A percentile compares a stretch with the other conserved stretches of the same genome.
Conservation (phyloP, 2,113 vertebrate species). For the Rattus rattus region DNA sequence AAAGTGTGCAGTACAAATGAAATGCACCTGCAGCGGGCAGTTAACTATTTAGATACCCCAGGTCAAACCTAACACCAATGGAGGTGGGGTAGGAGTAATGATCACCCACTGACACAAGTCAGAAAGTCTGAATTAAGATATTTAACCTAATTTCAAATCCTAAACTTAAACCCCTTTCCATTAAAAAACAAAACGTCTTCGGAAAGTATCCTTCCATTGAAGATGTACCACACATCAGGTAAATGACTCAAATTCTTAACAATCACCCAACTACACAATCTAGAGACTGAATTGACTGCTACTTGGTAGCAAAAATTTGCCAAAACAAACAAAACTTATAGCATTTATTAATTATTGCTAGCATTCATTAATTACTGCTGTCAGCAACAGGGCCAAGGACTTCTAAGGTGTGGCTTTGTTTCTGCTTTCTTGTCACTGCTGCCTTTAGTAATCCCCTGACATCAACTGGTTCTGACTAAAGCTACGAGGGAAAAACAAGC, state of each 20-base stretch:
- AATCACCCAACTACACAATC: not conserved
- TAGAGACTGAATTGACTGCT: slow-evolving; percentile 6
- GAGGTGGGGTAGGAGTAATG: not conserved
- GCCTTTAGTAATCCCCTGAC: not conserved
- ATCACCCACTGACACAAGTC: not conserved
- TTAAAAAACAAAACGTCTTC: not conserved
- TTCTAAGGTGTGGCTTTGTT: not conserved
- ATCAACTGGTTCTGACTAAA: not conserved
- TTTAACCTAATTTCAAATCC: not conserved
- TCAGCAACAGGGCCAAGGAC: not conserved
- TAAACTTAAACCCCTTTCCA: not conserved
- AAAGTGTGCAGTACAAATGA: not conserved
- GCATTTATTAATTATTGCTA: not conserved
- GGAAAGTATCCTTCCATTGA: not conserved
- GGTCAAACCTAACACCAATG: not conserved
- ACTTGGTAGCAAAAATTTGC: not conserved
- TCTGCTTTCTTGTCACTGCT: not conserved
- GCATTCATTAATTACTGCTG: no score
- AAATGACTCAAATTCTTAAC: not conserved
- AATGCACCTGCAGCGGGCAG: not conserved
- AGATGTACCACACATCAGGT: not conserved
- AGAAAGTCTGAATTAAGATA: not conserved
- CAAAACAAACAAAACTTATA: not conserved
- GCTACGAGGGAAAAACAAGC: not conserved
- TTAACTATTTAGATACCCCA: not conserved